These are phyloP conservation scores for Sebastes fasciatus DNA, from an alignment of 2,113 vertebrate species.

Conservation along the genomic window DNA sequence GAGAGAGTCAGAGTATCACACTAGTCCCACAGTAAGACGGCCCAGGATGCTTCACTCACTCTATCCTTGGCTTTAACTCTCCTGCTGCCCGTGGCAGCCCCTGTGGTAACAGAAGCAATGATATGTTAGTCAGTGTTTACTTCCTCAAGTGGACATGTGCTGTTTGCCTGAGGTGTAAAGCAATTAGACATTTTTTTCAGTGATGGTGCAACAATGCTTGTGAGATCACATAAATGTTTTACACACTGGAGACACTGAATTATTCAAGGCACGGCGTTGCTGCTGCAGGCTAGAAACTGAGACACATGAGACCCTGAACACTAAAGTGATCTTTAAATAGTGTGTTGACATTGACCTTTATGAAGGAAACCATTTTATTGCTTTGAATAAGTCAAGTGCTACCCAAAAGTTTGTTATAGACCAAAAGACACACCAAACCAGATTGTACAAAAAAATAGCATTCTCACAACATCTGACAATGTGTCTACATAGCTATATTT, in stretches of 20 bases:
- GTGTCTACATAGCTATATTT: not conserved
- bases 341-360: not conserved
- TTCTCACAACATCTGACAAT: conserved; percentile 61
- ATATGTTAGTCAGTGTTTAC: conserved; percentile 62
- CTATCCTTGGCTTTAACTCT: conserved; percentile 78
- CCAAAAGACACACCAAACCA: conserved; percentile 30
- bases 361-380: not conserved
- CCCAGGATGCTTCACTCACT: conserved; percentile 82
- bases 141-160: conserved; percentile 20
- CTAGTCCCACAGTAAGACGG: conserved; percentile 39
- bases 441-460: conserved; percentile 30
- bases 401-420: conserved; percentile 23
- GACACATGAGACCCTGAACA: not conserved
- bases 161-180: conserved; percentile 16
- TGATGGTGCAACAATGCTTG: conserved; percentile 22
- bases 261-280: conserved; percentile 61
- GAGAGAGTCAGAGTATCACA: conserved; percentile 38
- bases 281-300: conserved; percentile 28
- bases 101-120: conserved; percentile 80
- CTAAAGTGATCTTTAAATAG: conserved; percentile 15
- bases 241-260: conserved; percentile 53
- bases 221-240: conserved; percentile 46
- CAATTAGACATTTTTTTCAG: conserved; percentile 41
- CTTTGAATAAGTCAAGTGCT: conserved; percentile 63
- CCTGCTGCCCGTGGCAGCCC: conserved; percentile 62